Conservation (phyloP, 2,888 invertebrate genomes). For the Cremastinae sp. region DNA sequence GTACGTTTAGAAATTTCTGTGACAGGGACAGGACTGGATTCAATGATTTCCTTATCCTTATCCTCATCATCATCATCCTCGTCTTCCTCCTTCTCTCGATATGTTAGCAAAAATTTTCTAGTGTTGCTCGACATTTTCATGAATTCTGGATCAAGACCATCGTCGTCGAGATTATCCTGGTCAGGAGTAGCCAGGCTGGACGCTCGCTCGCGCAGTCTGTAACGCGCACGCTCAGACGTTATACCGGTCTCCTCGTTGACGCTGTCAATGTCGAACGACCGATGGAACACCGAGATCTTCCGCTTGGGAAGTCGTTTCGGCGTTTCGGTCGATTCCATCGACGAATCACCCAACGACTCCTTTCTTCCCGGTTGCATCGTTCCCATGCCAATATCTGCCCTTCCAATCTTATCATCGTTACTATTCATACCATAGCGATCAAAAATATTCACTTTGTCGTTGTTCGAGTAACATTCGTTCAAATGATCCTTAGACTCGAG, state of each 20-base stretch:
- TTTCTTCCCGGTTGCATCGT: no score
- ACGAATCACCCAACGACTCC: no score
- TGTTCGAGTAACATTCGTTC: no score
- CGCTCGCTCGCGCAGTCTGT: slow-evolving; percentile 58
- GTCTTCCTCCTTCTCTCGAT: slow-evolving; percentile 56
- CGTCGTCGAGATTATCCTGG: slow-evolving; percentile 24
- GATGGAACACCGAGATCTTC: slow-evolving; percentile 72
- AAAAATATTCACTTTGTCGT: no score
- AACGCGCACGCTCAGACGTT: slow-evolving; percentile 40
- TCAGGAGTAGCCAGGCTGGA: slow-evolving; percentile 56
- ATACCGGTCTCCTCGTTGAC: slow-evolving; percentile 37
- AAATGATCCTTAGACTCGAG: not conserved
- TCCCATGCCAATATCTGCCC: no score
- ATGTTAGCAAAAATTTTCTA: slow-evolving; percentile 50
- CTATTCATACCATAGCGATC: no score
- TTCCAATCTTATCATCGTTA: no score
- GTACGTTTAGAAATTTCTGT: slow-evolving; percentile 27
- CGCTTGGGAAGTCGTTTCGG: slow-evolving; percentile 66
- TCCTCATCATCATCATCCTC: slow-evolving; percentile 2
- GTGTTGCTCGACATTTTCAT: slow-evolving; percentile 31
- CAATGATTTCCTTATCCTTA: not conserved
- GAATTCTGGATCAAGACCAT: slow-evolving; percentile 25
- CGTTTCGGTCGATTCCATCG: slow-evolving; percentile 8
- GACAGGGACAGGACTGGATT: no score
- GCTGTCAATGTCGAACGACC: slow-evolving; percentile 71